These are phyloP conservation scores for Ennomos fuscantarius DNA, from an alignment of 2,888 invertebrate genomes.

Conservation along the genomic window DNA sequence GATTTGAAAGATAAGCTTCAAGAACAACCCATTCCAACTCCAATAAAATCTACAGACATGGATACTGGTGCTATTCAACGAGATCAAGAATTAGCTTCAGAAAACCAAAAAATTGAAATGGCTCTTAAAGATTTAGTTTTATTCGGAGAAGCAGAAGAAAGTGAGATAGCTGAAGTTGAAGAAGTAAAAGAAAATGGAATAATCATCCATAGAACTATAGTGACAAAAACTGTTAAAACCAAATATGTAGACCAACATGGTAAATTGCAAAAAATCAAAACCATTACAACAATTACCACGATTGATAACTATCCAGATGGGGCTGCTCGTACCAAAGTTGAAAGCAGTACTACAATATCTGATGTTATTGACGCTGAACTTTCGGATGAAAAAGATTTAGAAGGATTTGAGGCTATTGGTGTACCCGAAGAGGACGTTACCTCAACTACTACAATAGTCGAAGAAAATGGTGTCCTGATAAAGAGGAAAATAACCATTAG, in stretches of 20 bases:
- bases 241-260: conserved; percentile 42
- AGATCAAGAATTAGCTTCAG: conserved; percentile 2
- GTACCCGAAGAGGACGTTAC: conserved; percentile 55
- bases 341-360: conserved; percentile 46
- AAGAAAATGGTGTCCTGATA: conserved; percentile 57
- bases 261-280: conserved; percentile 45
- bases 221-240: conserved; percentile 38
- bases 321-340: conserved; percentile 42
- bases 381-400: conserved; percentile 44
- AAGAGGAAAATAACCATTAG: conserved; percentile 63
- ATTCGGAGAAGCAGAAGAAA: conserved; percentile 34
- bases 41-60: not conserved
- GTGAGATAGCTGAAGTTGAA: conserved; percentile 33
- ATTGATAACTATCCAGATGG: conserved; percentile 52
- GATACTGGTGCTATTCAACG: not conserved
- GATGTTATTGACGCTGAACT: conserved; percentile 37
- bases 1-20: not conserved
- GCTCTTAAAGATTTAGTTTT: conserved; percentile 27
- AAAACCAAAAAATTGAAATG: conserved; percentile 23
- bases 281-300: conserved; percentile 42
- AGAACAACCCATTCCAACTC: not conserved
- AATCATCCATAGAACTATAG: conserved; percentile 26
- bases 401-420: conserved; percentile 54
- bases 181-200: conserved; percentile 36
- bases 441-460: conserved; percentile 51